Percentiles rank a stretch among this genome's conserved stretches.
Conservation (phyloP, 2,888 invertebrate species). For the Campoplex capitator region DNA sequence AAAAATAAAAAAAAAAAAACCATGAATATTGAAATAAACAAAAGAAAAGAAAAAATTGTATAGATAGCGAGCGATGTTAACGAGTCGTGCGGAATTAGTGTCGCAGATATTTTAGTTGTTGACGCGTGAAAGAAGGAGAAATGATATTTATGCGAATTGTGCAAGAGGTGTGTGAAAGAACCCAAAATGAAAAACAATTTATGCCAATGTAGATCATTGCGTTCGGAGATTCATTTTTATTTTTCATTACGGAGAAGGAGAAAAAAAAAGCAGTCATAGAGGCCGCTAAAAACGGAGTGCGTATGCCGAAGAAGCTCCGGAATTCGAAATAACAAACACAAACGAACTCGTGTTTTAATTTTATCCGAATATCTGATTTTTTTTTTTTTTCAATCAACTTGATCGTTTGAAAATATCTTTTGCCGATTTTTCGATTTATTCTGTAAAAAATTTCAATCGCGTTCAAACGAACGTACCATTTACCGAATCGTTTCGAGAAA, state of each 20-base stretch:
- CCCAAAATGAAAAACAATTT: not conserved
- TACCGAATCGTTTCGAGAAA: too few relatives aligned
- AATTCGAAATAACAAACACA: not conserved
- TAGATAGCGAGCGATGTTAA: conserved; percentile 69
- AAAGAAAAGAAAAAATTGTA: conserved; percentile 64
- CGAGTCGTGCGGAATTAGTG: conserved; percentile 60
- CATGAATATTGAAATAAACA: conserved; percentile 68
- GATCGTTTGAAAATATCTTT: not conserved
- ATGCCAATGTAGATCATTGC: not conserved
- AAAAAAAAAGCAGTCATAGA: conserved; percentile 22
- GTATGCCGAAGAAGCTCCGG: conserved; percentile 39
- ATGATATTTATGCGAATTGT: not conserved
- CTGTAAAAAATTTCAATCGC: too few relatives aligned
- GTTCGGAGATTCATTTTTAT: not conserved
- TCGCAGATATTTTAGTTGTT: conserved; percentile 76
- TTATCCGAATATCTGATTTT: too few relatives aligned
- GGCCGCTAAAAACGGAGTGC: conserved; percentile 53
- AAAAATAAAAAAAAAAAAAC: conserved; percentile 68
- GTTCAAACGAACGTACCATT: too few relatives aligned
- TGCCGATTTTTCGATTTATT: too few relatives aligned
- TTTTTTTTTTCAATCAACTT: not conserved
- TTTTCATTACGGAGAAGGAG: conserved; percentile 3
- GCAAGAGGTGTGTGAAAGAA: not conserved
- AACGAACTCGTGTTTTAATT: not conserved
- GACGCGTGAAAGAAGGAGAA: conserved; percentile 65